phyloP scores from a whole-genome alignment of 2,113 vertebrate genomes.

The Anser cygnoides region DNA sequence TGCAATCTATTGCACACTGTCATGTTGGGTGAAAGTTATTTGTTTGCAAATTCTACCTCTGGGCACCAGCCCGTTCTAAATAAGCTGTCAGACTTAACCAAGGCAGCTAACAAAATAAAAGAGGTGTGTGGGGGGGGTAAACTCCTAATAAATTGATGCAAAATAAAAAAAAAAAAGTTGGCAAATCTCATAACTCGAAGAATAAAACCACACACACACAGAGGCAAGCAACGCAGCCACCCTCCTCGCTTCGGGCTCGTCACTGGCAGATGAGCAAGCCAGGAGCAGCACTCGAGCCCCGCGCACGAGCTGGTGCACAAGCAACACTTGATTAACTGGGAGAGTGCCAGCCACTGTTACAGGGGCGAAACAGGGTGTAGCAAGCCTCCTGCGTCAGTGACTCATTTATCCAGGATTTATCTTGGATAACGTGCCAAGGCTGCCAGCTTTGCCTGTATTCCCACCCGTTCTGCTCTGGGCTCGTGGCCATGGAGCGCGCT shows the following conservation, averaged over 20 bases:
- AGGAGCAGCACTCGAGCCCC: neutral
- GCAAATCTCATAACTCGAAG: neutral
- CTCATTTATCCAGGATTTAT: neutral
- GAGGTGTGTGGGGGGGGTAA: neutral
- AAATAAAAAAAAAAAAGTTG: neutral
- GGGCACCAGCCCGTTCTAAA: neutral
- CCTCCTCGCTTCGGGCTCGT: neutral
- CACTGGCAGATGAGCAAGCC: neutral
- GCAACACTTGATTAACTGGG: rapidly evolving
- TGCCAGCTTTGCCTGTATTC: neutral
- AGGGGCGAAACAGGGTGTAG: neutral
- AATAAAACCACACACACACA: rapidly evolving
- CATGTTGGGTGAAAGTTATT: neutral
- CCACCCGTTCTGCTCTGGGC: neutral
- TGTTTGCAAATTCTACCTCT: slow-evolving; percentile 25
- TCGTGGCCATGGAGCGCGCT: rapidly evolving
- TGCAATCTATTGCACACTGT: neutral
- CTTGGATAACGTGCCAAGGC: neutral
- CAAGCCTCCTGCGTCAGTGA: neutral
- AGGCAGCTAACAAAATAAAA: neutral
- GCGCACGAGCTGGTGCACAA: rapidly evolving
- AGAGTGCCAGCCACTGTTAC: neutral
- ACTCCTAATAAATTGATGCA: neutral
- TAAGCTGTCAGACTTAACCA: neutral
- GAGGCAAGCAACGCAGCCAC: neutral